Evolutionary conservation across 1,140 invertebrate genomes (phyloP).

Genomic region (Neodiprion pinetum): DNA sequence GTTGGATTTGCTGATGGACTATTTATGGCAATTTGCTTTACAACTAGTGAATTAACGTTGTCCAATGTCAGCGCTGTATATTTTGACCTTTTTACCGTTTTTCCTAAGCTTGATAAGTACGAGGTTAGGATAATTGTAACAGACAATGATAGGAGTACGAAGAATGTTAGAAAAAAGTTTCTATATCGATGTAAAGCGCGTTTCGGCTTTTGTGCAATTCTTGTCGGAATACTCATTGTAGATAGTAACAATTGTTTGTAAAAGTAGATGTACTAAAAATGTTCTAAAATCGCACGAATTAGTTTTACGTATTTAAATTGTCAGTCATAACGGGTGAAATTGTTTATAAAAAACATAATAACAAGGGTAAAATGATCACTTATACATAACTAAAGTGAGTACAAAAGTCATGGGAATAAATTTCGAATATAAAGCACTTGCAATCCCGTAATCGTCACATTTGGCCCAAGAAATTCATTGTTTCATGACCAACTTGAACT

Average conservation of each 20-base stretch:
- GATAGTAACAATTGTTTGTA: background rate
- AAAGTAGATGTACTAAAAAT: background rate
- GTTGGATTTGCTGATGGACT: constrained; percentile 43
- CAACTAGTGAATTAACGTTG: background rate
- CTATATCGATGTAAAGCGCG: constrained; percentile 31
- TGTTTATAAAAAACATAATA: constrained; percentile 26
- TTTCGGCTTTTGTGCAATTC: constrained; percentile 30
- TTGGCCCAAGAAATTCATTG: background rate
- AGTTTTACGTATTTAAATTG: constrained; percentile 16
- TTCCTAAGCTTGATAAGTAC: constrained; percentile 35
- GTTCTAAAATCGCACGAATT: constrained; percentile 14
- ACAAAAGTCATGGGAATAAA: background rate
- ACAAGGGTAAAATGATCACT: background rate
- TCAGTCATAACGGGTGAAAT: constrained; percentile 14
- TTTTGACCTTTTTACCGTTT: background rate
- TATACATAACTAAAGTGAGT: background rate
- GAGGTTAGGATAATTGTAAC: constrained; percentile 32
- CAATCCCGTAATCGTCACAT: background rate
- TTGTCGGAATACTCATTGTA: constrained; percentile 28
- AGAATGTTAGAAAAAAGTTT: constrained; percentile 32
- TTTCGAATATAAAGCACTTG: background rate
- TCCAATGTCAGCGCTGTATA: constrained; percentile 27
- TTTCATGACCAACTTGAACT: background rate
- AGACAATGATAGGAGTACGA: constrained; percentile 32
- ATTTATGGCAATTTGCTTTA: background rate